phyloP scores from a whole-genome alignment of 1,140 invertebrate genomes.

The Pinna nobilis region DNA sequence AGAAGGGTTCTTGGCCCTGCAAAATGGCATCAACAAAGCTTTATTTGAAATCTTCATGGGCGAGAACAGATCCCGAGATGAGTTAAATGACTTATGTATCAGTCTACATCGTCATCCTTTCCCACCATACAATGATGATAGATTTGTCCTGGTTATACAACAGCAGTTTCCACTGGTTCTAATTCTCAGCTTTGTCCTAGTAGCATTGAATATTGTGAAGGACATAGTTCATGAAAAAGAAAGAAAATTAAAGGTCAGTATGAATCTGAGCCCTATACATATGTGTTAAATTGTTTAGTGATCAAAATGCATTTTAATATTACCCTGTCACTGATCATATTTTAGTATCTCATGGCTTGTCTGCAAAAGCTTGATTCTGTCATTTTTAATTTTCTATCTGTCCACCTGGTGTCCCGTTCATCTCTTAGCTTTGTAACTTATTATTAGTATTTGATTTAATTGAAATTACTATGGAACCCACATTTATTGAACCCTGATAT shows the following conservation, averaged over 20 bases:
- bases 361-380: too few relatives aligned
- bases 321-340: too few relatives aligned
- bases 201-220: constrained; percentile 68
- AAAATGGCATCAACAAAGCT: constrained; percentile 80
- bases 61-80: constrained; percentile 14
- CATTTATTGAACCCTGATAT: too few relatives aligned
- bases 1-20: constrained; percentile 83
- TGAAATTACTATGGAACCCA: too few relatives aligned
- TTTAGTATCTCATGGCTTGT: too few relatives aligned
- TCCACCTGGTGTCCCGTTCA: too few relatives aligned
- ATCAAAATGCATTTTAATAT: too few relatives aligned
- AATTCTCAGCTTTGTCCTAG: constrained; percentile 83
- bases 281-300: too few relatives aligned
- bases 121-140: constrained; percentile 71
- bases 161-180: constrained; percentile 77
- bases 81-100: constrained; percentile 41
- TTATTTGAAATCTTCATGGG: constrained; percentile 74
- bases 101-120: constrained; percentile 77
- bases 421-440: too few relatives aligned
- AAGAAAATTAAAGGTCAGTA: constrained; percentile 71
- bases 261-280: too few relatives aligned
- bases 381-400: too few relatives aligned
- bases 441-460: too few relatives aligned
- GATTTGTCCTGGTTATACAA: constrained; percentile 74
- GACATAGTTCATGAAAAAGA: constrained; percentile 73